Conservation (phyloP, 2,797 vertebrate species). For the Galago senegalensis region DNA sequence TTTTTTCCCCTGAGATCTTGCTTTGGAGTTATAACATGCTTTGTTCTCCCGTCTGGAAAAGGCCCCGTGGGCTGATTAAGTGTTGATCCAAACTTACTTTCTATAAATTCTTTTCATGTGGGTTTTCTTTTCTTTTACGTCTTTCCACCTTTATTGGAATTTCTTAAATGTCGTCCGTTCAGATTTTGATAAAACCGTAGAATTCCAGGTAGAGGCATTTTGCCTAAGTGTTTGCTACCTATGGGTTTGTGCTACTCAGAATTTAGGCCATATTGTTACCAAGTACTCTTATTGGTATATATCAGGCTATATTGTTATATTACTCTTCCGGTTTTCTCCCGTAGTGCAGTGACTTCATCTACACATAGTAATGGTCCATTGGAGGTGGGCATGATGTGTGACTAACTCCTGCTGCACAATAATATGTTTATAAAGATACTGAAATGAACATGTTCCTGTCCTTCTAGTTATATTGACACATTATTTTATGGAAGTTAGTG, state of each 20-base stretch:
- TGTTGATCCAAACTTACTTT: constrained; percentile 22
- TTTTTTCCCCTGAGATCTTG: constrained; percentile 4
- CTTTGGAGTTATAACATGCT: background rate
- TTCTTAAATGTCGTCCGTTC: background rate
- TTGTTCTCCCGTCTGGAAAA: constrained; percentile 59
- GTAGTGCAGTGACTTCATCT: background rate
- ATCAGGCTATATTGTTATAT: background rate
- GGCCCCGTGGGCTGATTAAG: constrained; percentile 32
- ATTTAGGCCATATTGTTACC: background rate
- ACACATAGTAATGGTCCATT: background rate
- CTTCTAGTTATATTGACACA: background rate
- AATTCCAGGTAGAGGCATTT: constrained; percentile 9
- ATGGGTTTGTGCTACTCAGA: background rate
- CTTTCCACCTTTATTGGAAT: constrained; percentile 43
- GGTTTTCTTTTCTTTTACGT: constrained; percentile 41
- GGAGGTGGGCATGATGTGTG: background rate
- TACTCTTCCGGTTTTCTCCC: background rate
- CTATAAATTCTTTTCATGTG: constrained; percentile 47
- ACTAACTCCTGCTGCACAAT: background rate
- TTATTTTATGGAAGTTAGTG: background rate
- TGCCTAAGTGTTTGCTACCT: background rate
- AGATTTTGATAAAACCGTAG: constrained; percentile 17
- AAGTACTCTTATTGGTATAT: background rate
- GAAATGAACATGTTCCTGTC: background rate
- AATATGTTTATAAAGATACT: background rate